Conservation (phyloP, 2,797 vertebrate species). For the Dendrocincla fuliginosa region DNA sequence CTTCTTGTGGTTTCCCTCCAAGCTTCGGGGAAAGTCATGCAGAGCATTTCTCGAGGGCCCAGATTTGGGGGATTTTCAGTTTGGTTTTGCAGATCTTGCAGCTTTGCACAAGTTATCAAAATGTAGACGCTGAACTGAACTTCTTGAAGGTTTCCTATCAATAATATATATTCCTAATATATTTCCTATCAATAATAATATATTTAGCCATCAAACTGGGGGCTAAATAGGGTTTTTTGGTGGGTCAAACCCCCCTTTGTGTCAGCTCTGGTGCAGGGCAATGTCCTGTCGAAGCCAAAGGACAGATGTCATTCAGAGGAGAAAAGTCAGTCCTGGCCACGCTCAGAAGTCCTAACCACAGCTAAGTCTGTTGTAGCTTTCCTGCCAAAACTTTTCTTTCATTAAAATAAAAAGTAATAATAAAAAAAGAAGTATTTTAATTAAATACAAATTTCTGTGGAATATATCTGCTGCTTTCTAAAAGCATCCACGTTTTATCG, state of each 20-base stretch:
- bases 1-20: neutral
- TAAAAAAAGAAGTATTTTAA: neutral
- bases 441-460: slow-evolving; percentile 9
- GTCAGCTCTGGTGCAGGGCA: neutral
- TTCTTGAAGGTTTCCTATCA: neutral
- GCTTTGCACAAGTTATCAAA: neutral
- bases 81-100: neutral
- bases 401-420: neutral
- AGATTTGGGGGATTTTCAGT: neutral
- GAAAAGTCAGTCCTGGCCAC: neutral
- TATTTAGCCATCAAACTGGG: neutral
- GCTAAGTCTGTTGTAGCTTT: neutral
- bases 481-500: neutral
- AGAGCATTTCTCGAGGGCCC: neutral
- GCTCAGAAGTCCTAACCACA: neutral
- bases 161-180: neutral
- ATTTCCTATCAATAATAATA: neutral
- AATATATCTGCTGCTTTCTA: neutral
- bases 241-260: neutral
- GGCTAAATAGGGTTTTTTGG: neutral
- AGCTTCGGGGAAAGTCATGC: neutral
- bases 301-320: neutral
- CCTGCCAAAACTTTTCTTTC: neutral
- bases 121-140: neutral
- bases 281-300: neutral